Conservation (phyloP, 1,140 invertebrate genomes). For the Trachymyrmex septentrionalis region DNA sequence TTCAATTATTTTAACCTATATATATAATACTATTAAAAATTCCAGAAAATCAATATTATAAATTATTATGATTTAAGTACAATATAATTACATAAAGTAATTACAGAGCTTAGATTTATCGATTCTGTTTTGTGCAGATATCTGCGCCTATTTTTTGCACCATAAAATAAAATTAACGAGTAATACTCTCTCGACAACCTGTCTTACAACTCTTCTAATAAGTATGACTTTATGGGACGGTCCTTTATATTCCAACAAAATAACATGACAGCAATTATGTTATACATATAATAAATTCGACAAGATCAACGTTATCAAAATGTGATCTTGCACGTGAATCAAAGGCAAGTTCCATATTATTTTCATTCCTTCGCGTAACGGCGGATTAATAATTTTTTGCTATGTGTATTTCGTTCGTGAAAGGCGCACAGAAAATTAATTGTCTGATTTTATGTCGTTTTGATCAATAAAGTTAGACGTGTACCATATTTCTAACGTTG, state of each 20-base stretch:
- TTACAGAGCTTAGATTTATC: not conserved
- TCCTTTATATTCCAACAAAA: not conserved
- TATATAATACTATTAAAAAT: not conserved
- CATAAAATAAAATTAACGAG: constrained; percentile 52
- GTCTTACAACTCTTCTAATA: constrained; percentile 49
- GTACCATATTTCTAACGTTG: constrained; percentile 17
- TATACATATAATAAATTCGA: constrained; percentile 9
- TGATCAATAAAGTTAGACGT: constrained; percentile 46
- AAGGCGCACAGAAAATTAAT: constrained; percentile 46
- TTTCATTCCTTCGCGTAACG: constrained; percentile 6
- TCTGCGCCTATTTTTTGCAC: not conserved
- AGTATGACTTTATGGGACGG: constrained; percentile 25
- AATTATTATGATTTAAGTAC: not conserved
- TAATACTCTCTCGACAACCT: constrained; percentile 55
- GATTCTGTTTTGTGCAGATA: constrained; percentile 2
- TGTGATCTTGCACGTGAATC: constrained; percentile 11
- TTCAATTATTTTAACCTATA: constrained; percentile 1
- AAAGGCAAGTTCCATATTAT: not conserved
- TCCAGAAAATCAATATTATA: not conserved
- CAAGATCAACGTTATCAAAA: not conserved
- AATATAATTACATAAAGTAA: constrained; percentile 1
- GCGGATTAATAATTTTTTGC: not conserved
- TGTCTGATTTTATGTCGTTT: constrained; percentile 40
- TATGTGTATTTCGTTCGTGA: not conserved
- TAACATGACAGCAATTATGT: constrained; percentile 18